phyloP scores from a whole-genome alignment of 2,797 vertebrate genomes.

The Molossus molossus region DNA sequence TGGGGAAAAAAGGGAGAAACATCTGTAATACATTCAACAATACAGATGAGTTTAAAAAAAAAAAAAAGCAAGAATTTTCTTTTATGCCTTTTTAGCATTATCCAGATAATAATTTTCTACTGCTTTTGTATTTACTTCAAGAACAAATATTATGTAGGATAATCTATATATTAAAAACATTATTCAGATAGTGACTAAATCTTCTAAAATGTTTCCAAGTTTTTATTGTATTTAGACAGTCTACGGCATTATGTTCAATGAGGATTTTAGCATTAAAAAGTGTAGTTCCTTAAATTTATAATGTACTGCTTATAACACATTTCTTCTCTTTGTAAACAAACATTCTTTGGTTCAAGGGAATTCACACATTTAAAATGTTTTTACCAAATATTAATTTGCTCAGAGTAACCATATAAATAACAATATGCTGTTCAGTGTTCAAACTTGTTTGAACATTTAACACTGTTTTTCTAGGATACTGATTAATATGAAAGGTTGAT shows the following conservation, averaged over 20 bases:
- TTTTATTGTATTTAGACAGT: neutral
- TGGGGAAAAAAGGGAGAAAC: too few species aligned
- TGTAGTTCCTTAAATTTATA: neutral
- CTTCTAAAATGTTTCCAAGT: neutral
- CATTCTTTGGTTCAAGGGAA: neutral
- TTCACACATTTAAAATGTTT: slow-evolving; percentile 1
- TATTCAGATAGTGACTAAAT: neutral
- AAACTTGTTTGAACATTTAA: neutral
- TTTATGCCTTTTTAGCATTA: slow-evolving; percentile 51
- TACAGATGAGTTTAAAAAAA: too few species aligned
- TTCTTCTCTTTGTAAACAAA: neutral
- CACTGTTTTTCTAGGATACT: neutral
- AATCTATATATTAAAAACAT: slow-evolving; percentile 28
- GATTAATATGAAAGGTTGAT: neutral
- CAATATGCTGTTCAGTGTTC: neutral
- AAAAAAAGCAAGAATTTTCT: slow-evolving; percentile 7
- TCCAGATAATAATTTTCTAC: slow-evolving; percentile 1
- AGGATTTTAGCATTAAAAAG: slow-evolving; percentile 19
- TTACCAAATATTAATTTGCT: neutral
- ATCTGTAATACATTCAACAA: too few species aligned
- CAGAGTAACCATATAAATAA: neutral
- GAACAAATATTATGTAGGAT: neutral
- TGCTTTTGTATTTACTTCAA: neutral
- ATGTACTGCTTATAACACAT: neutral
- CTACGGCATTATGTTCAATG: neutral